Conservation (phyloP, 2,888 invertebrate species). For the Mellilla xanthometata region DNA sequence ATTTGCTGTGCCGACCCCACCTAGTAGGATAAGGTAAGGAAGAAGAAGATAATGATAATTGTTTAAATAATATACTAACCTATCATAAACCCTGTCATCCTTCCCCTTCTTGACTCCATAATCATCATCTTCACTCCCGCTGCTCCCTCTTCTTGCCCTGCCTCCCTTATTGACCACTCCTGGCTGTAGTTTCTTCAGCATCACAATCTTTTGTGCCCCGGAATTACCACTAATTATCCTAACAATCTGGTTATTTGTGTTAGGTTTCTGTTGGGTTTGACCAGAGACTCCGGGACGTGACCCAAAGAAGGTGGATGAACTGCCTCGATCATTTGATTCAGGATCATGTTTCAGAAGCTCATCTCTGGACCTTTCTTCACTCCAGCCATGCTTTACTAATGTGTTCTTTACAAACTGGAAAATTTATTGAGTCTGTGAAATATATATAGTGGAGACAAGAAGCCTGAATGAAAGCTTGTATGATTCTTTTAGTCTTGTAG, state of each 20-base stretch:
- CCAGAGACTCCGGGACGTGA: slow-evolving; percentile 56
- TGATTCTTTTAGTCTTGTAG: no score
- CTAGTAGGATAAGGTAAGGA: no score
- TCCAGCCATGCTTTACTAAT: slow-evolving; percentile 79
- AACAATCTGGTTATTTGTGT: background rate
- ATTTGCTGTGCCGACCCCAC: no score
- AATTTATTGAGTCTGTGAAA: background rate
- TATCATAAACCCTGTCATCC: slow-evolving; percentile 85
- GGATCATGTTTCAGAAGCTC: slow-evolving; percentile 76
- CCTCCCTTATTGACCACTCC: slow-evolving; percentile 56
- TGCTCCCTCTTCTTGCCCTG: slow-evolving; percentile 69
- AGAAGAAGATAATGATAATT: background rate
- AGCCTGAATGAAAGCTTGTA: no score
- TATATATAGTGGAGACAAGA: no score
- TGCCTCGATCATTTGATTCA: slow-evolving; percentile 59
- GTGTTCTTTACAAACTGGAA: slow-evolving; percentile 80
- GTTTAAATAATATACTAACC: slow-evolving; percentile 60
- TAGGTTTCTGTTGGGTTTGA: slow-evolving; percentile 6
- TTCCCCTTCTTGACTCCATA: slow-evolving; percentile 83
- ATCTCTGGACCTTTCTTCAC: slow-evolving; percentile 80
- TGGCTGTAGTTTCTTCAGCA: slow-evolving; percentile 44
- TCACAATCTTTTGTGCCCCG: slow-evolving; percentile 37
- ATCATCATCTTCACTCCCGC: slow-evolving; percentile 84
- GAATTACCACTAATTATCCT: slow-evolving; percentile 24
- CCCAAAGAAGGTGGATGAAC: slow-evolving; percentile 36